These are phyloP conservation scores for Ectemnius continuus DNA, from an alignment of 2,888 invertebrate species.

Conservation along the genomic window DNA sequence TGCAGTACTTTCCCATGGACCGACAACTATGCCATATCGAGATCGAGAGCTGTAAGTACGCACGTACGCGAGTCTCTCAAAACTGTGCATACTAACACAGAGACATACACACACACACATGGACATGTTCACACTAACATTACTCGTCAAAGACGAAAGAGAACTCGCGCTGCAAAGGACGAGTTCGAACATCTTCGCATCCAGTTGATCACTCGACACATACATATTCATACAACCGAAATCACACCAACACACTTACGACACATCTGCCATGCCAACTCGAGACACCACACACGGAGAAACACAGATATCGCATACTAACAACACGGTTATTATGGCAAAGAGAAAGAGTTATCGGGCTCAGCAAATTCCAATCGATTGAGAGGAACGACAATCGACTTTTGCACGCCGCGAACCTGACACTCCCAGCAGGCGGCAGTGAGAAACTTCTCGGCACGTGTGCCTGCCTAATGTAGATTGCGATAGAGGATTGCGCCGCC, in stretches of 20 bases:
- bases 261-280: background rate
- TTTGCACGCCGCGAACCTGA: slow-evolving; percentile 5
- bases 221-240: background rate
- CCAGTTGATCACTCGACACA: background rate
- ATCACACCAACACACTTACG: background rate
- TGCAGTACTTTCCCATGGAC: slow-evolving; percentile 98
- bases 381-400: slow-evolving; percentile 32
- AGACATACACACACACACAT: slow-evolving; percentile 29
- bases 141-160: no score
- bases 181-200: no score
- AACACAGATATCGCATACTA: background rate
- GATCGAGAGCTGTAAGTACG: slow-evolving; percentile 98
- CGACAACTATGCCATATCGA: slow-evolving; percentile 96
- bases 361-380: no score
- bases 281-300: no score
- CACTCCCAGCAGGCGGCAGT: slow-evolving; percentile 11
- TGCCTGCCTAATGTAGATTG: background rate
- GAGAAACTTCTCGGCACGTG: slow-evolving; percentile 10
- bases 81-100: slow-evolving; percentile 35
- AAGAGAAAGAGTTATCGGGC: no score
- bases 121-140: background rate
- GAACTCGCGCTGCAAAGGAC: no score
- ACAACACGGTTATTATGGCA: background rate
- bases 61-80: slow-evolving; percentile 58
- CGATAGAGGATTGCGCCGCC: background rate